Percentiles rank a stretch among this genome's conserved stretches.
Evolutionary conservation across 2,113 vertebrate genomes (phyloP).

Genomic region (Alouatta palliata): DNA sequence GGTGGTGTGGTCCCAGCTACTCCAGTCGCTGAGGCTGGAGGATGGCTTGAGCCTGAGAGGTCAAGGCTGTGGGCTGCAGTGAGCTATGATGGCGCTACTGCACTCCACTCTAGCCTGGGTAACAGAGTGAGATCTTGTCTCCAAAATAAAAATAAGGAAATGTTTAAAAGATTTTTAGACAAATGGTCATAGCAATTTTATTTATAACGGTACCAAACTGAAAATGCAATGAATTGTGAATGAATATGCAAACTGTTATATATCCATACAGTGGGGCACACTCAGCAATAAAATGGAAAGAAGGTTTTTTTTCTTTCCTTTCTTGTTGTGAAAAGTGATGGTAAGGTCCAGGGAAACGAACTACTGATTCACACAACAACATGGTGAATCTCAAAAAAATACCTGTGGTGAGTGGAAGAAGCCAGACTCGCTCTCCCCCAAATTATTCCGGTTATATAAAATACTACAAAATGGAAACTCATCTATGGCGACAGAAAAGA

Average conservation of each 20-base stretch:
- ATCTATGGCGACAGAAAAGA: neutral
- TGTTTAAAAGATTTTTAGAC: neutral
- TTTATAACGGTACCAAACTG: neutral
- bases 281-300: neutral
- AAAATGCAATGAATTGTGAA: conserved; percentile 35
- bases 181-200: conserved; percentile 12
- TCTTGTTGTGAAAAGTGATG: too few relatives aligned
- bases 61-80: neutral
- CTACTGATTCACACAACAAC: neutral
- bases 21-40: neutral
- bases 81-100: neutral
- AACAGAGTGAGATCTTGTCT: neutral
- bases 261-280: neutral
- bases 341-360: neutral
- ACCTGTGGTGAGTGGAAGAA: neutral
- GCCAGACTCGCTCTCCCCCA: neutral
- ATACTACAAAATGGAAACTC: neutral
- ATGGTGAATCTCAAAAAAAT: neutral
- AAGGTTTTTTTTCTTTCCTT: neutral
- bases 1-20: neutral
- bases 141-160: neutral
- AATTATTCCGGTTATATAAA: neutral
- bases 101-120: neutral
- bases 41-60: neutral
- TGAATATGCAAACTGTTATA: neutral